These are phyloP conservation scores for Osmerus mordax DNA, from an alignment of 2,113 vertebrate genomes.

Conservation along the genomic window DNA sequence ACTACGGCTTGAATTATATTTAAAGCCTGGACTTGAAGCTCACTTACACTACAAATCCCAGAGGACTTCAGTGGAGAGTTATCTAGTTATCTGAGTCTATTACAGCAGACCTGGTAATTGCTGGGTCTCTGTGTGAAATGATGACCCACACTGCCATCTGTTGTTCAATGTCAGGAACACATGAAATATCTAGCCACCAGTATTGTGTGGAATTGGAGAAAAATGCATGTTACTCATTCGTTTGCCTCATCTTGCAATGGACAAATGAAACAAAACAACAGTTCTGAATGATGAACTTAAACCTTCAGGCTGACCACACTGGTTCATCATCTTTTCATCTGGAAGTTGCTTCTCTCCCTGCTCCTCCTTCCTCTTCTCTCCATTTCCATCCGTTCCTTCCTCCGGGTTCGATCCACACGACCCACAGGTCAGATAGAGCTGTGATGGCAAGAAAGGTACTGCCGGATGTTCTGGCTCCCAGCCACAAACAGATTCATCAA, in stretches of 20 bases:
- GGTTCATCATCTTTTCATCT: neutral
- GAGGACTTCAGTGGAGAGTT: neutral
- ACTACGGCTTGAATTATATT: neutral
- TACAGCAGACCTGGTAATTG: neutral
- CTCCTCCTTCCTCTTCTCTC: neutral
- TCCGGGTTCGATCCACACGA: constrained; percentile 11
- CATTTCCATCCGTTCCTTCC: neutral
- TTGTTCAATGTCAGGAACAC: constrained; percentile 21
- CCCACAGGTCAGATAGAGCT: neutral
- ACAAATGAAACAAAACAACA: neutral
- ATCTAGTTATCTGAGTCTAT: neutral
- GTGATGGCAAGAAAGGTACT: constrained; percentile 2
- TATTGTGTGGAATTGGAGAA: neutral
- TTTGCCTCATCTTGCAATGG: neutral
- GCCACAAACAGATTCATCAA: neutral
- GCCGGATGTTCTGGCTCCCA: neutral
- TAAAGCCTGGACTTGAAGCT: neutral
- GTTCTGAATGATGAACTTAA: neutral
- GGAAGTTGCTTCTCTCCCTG: neutral
- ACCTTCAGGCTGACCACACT: neutral
- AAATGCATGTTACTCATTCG: neutral
- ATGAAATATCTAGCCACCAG: constrained; percentile 8
- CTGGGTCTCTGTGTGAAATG: neutral
- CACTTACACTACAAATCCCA: neutral
- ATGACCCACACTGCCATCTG: constrained; percentile 57